A percentile compares a stretch with the other conserved stretches of the same genome.
Conservation (phyloP, 2,113 vertebrate genomes). For the Atrichornis clamosus region DNA sequence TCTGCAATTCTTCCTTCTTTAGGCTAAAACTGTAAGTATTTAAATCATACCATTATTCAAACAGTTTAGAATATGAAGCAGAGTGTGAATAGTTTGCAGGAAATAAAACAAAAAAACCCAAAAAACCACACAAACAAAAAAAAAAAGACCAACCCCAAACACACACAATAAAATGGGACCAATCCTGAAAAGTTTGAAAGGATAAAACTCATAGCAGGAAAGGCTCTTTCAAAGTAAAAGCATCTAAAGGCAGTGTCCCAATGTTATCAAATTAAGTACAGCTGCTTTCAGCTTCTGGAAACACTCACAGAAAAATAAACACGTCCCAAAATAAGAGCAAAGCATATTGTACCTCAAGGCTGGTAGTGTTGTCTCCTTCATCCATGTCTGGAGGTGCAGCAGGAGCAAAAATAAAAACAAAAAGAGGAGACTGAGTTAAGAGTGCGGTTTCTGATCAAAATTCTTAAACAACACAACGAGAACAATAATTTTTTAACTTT, state of each 20-base stretch:
- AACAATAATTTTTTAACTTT: background rate
- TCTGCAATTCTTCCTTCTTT: background rate
- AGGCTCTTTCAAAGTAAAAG: background rate
- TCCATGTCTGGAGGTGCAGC: constrained; percentile 48
- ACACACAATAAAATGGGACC: background rate
- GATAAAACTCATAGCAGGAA: background rate
- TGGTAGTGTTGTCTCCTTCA: constrained; percentile 52
- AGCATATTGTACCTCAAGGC: constrained; percentile 3
- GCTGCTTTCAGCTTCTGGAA: background rate
- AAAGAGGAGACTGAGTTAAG: rapidly evolving
- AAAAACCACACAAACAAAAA: background rate
- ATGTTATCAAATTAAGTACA: rapidly evolving
- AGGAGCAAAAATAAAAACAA: background rate
- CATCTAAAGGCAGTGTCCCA: background rate
- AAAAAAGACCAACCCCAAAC: no score
- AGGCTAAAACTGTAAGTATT: background rate
- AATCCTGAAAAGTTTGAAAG: background rate
- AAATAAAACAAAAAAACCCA: background rate
- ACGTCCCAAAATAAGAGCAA: rapidly evolving
- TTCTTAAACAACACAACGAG: background rate
- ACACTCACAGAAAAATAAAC: rapidly evolving
- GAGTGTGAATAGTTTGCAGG: background rate
- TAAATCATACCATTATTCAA: background rate
- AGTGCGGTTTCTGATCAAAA: rapidly evolving
- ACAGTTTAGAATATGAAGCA: background rate